A percentile compares a stretch with the other conserved stretches of the same genome.
phyloP scores from a whole-genome alignment of 2,888 invertebrate genomes.

The Spatulosminthurus flaviceps region DNA sequence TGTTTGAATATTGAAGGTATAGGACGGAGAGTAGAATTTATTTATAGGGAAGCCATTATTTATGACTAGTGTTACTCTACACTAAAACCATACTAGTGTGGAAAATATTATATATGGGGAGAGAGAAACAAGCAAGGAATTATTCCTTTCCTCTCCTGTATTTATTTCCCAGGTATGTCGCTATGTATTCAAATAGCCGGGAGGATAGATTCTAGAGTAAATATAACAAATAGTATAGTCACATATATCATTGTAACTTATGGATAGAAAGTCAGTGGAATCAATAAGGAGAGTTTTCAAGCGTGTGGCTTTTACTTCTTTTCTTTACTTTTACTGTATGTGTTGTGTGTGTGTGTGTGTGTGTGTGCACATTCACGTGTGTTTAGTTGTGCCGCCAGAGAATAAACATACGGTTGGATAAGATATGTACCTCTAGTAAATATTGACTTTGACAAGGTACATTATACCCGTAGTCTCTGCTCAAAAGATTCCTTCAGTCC shows the following conservation, averaged over 20 bases:
- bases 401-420: constrained; percentile 4
- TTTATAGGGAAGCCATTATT: constrained; percentile 13
- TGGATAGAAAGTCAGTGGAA: not conserved
- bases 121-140: constrained; percentile 2
- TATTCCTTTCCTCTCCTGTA: not conserved
- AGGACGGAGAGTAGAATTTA: constrained; percentile 6
- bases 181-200: not conserved
- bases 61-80: not conserved
- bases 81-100: not conserved
- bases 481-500: not conserved
- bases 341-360: no score
- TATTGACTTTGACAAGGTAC: not conserved
- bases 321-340: no score
- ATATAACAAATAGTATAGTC: no score
- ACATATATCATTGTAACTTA: no score
- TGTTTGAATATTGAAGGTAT: not conserved
- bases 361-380: not conserved
- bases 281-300: not conserved
- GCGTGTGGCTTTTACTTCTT: not conserved
- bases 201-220: not conserved
- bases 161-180: constrained; percentile 14
- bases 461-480: no score
- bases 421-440: not conserved
- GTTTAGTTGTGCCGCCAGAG: not conserved
- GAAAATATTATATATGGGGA: not conserved